Conservation (phyloP, 2,888 invertebrate genomes). For the Aspidapion aeneum region DNA sequence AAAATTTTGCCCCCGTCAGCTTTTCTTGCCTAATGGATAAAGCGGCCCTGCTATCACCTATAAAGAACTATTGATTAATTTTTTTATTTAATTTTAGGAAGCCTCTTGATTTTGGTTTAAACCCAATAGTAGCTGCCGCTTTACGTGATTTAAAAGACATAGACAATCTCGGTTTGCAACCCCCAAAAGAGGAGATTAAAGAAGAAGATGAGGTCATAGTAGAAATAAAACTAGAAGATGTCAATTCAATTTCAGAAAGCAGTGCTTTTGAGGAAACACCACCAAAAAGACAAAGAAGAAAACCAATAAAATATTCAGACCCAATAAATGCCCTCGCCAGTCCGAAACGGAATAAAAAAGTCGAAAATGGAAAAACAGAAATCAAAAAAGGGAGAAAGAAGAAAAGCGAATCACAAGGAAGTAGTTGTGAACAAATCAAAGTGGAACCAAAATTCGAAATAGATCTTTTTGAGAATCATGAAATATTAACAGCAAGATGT, state of each 20-base stretch:
- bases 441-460: background rate
- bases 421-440: background rate
- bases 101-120: background rate
- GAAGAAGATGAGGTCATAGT: slow-evolving; percentile 23
- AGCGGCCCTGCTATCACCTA: too few species aligned
- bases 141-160: background rate
- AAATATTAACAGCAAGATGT: slow-evolving; percentile 22
- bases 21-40: too few species aligned
- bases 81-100: background rate
- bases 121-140: background rate
- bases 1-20: too few species aligned
- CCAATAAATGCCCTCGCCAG: background rate
- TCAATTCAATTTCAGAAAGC: background rate
- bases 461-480: slow-evolving; percentile 15
- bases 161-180: background rate
- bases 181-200: slow-evolving; percentile 22
- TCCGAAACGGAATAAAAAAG: slow-evolving; percentile 8
- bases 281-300: slow-evolving; percentile 7
- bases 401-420: slow-evolving; percentile 2
- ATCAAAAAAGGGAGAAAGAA: background rate
- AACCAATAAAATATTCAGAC: background rate
- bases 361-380: slow-evolving; percentile 3
- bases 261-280: background rate
- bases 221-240: too few species aligned
- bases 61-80: too few species aligned